Base-by-base conservation (phyloP, 2,888 invertebrate species). In the Spodoptera littoralis region DNA sequence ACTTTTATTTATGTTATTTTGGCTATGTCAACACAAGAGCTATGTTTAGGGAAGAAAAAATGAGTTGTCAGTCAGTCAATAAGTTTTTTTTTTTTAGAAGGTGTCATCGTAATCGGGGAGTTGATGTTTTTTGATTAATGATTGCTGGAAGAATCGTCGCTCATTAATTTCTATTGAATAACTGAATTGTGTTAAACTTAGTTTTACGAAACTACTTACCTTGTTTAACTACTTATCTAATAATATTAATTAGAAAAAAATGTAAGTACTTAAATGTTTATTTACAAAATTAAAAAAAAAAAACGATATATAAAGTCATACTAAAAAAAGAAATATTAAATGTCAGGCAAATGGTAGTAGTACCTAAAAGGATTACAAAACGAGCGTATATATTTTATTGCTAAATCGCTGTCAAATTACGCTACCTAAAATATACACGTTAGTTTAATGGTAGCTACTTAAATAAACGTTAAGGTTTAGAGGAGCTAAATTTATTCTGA, bases 381-480 rank as follows among this genome's bases (percentile, higher is more conserved):
- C 47, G 53, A 59, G 46, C 22, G 42, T n/a, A 53, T 18, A 58
- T 18, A 62, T 42, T 45, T 52, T 51, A 56, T 63, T 60, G 57
- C 59, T 62, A 70, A 75, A 70, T 48, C 36, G 36, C 47, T 52
- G 52, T 62, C 18, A 61, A 68, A 68, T 75, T 75, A 64, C 27
- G 43, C 44, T 27, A 50, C 57, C 36, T 55, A 70, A 76, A 36
- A 55, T 52, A 46, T 65, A 65, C 53, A 36, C 53, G 61, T 75
- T 70, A 67, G 76, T 78, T 65, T 60, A 74, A 77, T 57, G 56
- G 60, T 60, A 65, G 51, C 58, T 63, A 74, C 60, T 60, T 65
- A 24, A 58, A 63, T 69, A 77, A 60, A 58, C 47, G 18, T 42
- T 60, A 47, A 65, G 46, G 51, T 55, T 36, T 60, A 55, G 54